phyloP scores from a whole-genome alignment of 1,140 invertebrate species.

The Scaptomyza montana region DNA sequence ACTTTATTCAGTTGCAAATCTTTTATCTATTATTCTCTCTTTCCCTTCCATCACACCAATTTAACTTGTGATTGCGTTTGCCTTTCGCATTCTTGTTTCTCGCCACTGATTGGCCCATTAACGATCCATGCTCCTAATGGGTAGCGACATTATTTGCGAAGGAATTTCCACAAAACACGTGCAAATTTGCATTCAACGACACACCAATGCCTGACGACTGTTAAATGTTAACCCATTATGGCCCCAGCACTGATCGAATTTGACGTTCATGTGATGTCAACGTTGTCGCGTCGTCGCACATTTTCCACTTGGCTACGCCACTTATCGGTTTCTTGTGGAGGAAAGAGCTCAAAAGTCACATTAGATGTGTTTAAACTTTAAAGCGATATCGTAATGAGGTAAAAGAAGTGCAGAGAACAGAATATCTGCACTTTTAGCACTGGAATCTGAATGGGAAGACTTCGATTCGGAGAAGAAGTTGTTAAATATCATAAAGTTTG shows the following conservation, averaged over 20 bases:
- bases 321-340: neutral
- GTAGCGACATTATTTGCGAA: slow-evolving; percentile 37
- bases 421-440: too few relatives aligned
- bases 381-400: slow-evolving; percentile 56
- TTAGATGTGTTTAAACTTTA: slow-evolving; percentile 64
- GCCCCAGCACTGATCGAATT: slow-evolving; percentile 58
- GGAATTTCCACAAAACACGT: slow-evolving; percentile 37
- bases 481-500: too few relatives aligned
- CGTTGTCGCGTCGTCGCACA: slow-evolving; percentile 44
- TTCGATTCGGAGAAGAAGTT: too few relatives aligned
- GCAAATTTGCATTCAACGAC: slow-evolving; percentile 45
- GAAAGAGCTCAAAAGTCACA: slow-evolving; percentile 52
- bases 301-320: slow-evolving; percentile 59
- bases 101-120: slow-evolving; percentile 41
- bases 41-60: neutral
- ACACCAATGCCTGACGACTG: slow-evolving; percentile 7
- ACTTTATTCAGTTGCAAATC: slow-evolving; percentile 4
- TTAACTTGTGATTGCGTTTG: neutral
- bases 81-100: slow-evolving; percentile 5
- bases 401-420: slow-evolving; percentile 5
- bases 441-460: too few relatives aligned
- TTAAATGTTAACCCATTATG: slow-evolving; percentile 75
- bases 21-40: neutral
- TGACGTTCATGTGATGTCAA: slow-evolving; percentile 43
- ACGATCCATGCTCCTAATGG: slow-evolving; percentile 42